Evolutionary conservation across 2,888 invertebrate species (phyloP).

Genomic region (Eilema caniola): DNA sequence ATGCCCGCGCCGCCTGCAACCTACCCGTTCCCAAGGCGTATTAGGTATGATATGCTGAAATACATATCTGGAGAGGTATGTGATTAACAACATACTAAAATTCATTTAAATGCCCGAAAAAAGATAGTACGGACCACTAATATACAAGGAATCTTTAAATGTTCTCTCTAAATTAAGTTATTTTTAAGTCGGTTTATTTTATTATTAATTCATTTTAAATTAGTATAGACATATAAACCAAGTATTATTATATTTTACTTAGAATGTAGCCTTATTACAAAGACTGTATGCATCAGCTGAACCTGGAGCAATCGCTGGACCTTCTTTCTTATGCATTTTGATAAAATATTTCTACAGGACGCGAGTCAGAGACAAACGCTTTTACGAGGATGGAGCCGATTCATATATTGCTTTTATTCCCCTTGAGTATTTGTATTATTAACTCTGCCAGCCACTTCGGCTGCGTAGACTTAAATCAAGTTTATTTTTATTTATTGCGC

Average conservation of each 20-base stretch:
- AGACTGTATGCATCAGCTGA: constrained; percentile 90
- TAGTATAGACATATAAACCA: neutral
- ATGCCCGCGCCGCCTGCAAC: constrained; percentile 92
- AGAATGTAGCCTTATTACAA: constrained; percentile 89
- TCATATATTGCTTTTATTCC: neutral
- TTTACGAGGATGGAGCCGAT: constrained; percentile 91
- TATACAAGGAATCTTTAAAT: no score
- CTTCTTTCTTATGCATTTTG: constrained; percentile 95
- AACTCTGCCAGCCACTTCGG: no score
- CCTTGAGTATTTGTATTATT: neutral
- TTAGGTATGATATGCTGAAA: constrained; percentile 90
- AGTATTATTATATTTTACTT: constrained; percentile 24
- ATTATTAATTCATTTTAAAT: neutral
- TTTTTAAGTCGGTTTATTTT: no score
- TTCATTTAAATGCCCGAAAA: no score
- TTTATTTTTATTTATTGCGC: no score
- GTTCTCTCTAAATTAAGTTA: no score
- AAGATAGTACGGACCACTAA: no score
- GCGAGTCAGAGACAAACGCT: constrained; percentile 94
- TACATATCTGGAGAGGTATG: constrained; percentile 88
- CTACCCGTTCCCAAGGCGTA: constrained; percentile 90
- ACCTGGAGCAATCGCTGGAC: constrained; percentile 92
- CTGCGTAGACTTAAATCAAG: no score
- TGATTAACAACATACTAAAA: neutral
- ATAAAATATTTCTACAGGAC: constrained; percentile 95